Evolutionary conservation across 2,797 vertebrate species (phyloP), one percentile per base, ranked within the genome.

Genomic region (Eulemur rubriventer): DNA sequence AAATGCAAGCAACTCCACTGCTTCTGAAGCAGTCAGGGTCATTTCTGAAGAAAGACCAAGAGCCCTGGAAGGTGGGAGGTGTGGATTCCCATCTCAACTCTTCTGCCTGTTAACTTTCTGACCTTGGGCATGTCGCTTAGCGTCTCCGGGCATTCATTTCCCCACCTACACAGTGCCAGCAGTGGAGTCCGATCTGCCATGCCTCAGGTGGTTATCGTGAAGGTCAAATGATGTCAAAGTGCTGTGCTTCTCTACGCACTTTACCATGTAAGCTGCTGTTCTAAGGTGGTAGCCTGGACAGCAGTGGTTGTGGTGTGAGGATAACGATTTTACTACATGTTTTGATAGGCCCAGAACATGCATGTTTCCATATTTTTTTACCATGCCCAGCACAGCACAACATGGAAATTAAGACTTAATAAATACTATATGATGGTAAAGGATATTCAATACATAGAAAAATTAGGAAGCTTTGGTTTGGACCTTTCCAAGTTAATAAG

Each of bases 281-380:
- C 24, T 16, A 6, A 46, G 35, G 35, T 14, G 7, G 33, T 0
- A 28, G 7, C 46, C 0, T 0, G 26, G 4, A 16, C 18, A 2
- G 7, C n/a, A 4, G 18, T 18, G 28, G 28, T 14, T 26, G 38
- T 7, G 1, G 16, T 33, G 35, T 12, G 6, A n/a, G 4, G 11
- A 6, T 14, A 28, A 50, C 4, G 0, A 10, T 30, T 48, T 79
- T 48, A 81, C 43, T 26, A 22, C 67, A 20, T 18, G 33, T 52
- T 33, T 11, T 38, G 17, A 63, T 17, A 38, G 38, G 22, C 35
- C 79, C 52, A 55, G 63, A 82, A 69, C n/a, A 41, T 35, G 3
- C 10, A 9, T 41, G 9, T 24, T 61, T 59, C 6, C 11, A 33
- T 30, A 1, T 38, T 50, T 87, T 43, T 81, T 26, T 26, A 35